These are phyloP conservation scores for Rhinopomastus cyanomelas DNA, from an alignment of 2,113 vertebrate species.

Conservation along the genomic window DNA sequence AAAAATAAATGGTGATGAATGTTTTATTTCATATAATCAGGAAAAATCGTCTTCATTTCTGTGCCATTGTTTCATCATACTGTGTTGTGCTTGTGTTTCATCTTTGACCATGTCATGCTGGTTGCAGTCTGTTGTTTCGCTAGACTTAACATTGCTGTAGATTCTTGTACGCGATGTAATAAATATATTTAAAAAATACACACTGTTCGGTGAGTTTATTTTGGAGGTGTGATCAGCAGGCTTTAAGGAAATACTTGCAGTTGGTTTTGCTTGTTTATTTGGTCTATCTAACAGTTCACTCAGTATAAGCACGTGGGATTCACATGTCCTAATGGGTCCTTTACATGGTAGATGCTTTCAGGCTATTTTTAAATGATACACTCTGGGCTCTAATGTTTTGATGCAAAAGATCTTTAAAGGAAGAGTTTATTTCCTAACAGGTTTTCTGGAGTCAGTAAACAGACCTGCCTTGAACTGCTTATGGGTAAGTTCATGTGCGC, in stretches of 20 bases:
- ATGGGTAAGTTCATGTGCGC: background rate
- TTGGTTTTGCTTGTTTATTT: background rate
- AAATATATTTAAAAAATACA: conserved; percentile 75
- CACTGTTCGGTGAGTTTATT: conserved; percentile 74
- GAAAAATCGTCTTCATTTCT: conserved; percentile 48
- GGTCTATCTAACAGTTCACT: background rate
- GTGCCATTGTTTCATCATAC: conserved; percentile 63
- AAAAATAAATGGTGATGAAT: conserved; percentile 46
- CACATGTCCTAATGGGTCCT: background rate
- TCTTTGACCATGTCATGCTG: conserved; percentile 63
- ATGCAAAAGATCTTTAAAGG: background rate
- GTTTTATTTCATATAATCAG: conserved; percentile 42
- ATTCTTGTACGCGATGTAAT: conserved; percentile 67
- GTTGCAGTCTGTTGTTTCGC: conserved; percentile 60
- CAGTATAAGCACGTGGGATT: background rate
- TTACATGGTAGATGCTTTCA: background rate
- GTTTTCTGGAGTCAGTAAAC: conserved; percentile 3
- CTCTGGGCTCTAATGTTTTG: background rate
- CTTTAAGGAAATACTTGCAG: background rate
- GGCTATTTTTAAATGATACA: background rate
- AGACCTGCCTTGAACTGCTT: background rate
- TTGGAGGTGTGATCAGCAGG: conserved; percentile 46
- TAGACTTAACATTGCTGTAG: conserved; percentile 70
- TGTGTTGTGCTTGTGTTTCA: conserved; percentile 68
- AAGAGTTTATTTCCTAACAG: background rate